Evolutionary conservation across 2,888 invertebrate genomes (phyloP), one percentile per base, ranked within the genome.

Genomic region (Incurvaria masculella): DNA sequence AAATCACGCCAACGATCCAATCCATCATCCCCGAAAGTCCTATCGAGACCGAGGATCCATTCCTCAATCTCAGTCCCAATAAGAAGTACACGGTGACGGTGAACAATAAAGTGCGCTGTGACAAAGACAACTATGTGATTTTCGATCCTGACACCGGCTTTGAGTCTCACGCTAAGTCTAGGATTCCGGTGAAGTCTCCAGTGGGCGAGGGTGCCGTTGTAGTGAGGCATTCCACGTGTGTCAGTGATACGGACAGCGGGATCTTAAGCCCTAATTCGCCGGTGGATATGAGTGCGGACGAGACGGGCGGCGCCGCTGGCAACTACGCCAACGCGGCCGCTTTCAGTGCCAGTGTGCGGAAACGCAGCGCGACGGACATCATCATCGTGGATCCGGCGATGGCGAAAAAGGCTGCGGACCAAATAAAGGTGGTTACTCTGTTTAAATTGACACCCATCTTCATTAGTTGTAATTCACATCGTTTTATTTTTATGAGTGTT

Each of bases 201-300:
- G 55, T 58, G 17, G 68, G 68, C 41, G 74, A 74, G 58, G 66
- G 59, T 45, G 65, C 68, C 10, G 59, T 64, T 17, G 44, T 48
- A 48, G 60, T 61, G 47, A 63, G 69, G 49, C 72, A 71, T 58
- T 69, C 69, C 27, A 71, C 71, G 43, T 76, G 69, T 57, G 71
- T 81, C 54, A 84, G 84, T 65, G 84, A 84, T 66, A 81, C 83
- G 11, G 84, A 84, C 60, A 84, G 84, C 62, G 84, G 84, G 4
- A 84, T 84, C 57, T 63, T 84, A 42, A 84, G 84, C 55, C 84
- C 84, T 1, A 82, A 81, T 55, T 84, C 84, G 20, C 84, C 84
- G 0, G 76, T 81, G 47, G 83, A 83, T 49, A 63, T 65, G 2
- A 73, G 71, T 61, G 73, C 44, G 16, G 53, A 75, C 50, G 68